Percentiles rank a stretch among this genome's conserved stretches.
These are phyloP conservation scores for Trichogramma dendrolimi DNA, from an alignment of 2,888 invertebrate species.

Conservation along the genomic window DNA sequence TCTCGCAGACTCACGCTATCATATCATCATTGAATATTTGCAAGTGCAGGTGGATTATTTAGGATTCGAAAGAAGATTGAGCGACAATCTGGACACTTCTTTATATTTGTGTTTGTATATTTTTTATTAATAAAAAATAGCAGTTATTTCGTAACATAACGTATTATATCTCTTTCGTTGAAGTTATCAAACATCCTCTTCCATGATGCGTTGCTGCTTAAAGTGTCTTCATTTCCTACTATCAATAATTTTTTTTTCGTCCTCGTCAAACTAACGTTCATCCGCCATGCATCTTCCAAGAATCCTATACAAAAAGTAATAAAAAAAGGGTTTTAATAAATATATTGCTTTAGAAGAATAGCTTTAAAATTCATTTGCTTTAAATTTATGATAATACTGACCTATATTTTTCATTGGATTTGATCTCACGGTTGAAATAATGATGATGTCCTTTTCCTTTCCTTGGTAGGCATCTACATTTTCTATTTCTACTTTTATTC, in stretches of 20 bases:
- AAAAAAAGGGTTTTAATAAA: neutral
- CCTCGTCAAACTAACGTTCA: neutral
- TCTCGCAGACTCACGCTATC: no score
- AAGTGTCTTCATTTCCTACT: neutral
- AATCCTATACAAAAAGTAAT: constrained; percentile 1
- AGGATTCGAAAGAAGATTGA: no score
- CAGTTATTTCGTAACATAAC: no score
- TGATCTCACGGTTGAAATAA: constrained; percentile 5
- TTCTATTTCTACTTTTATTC: neutral
- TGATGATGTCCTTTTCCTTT: neutral
- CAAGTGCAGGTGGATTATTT: no score
- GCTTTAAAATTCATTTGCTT: neutral
- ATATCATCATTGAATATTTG: no score
- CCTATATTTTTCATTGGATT: constrained; percentile 1
- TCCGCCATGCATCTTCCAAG: neutral
- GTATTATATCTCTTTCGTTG: no score
- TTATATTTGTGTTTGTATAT: no score
- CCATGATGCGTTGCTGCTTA: neutral
- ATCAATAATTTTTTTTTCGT: constrained; percentile 3
- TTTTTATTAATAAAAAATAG: no score
- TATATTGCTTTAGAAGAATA: neutral
- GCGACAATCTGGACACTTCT: no score
- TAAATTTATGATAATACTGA: no score
- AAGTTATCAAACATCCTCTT: no score
- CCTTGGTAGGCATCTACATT: constrained; percentile 9